phyloP scores from a whole-genome alignment of 2,888 invertebrate genomes.

The Heteropelma amictum region DNA sequence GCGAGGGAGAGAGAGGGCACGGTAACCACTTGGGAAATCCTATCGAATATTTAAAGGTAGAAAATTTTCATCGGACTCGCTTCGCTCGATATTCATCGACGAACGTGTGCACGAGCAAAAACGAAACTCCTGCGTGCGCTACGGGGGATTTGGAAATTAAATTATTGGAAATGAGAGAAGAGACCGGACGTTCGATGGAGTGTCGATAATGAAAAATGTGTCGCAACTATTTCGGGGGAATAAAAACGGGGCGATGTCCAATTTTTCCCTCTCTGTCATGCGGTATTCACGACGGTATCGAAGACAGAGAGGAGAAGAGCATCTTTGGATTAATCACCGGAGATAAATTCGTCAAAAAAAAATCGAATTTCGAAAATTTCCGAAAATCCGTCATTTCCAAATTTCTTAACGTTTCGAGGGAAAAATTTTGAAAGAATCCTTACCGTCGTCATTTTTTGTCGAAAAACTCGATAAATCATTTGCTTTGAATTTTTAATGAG shows the following conservation, averaged over 20 bases:
- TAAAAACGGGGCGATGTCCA: background rate
- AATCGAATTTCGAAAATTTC: too few relatives aligned
- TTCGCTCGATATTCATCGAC: conserved; percentile 28
- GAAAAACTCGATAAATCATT: too few relatives aligned
- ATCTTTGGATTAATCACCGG: too few relatives aligned
- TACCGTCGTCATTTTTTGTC: too few relatives aligned
- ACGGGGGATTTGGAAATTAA: conserved; percentile 1
- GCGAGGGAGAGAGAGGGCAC: background rate
- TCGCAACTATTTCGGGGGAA: background rate
- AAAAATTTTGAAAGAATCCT: too few relatives aligned
- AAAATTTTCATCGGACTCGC: conserved; percentile 41
- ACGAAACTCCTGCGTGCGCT: background rate
- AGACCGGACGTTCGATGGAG: background rate
- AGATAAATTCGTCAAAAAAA: too few relatives aligned
- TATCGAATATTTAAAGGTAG: conserved; percentile 40
- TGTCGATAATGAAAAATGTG: background rate
- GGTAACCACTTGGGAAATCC: conserved; percentile 40
- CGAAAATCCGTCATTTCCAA: too few relatives aligned
- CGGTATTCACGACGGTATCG: too few relatives aligned
- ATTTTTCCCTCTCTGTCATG: too few relatives aligned
- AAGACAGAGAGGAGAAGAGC: too few relatives aligned
- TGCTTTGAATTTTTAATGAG: too few relatives aligned
- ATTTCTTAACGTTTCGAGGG: too few relatives aligned
- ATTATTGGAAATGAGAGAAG: conserved; percentile 4
- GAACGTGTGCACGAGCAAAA: conserved; percentile 2